Percentiles rank a stretch among this genome's conserved stretches.
phyloP scores from a whole-genome alignment of 2,113 vertebrate species.

The Cynopterus brachyotis region DNA sequence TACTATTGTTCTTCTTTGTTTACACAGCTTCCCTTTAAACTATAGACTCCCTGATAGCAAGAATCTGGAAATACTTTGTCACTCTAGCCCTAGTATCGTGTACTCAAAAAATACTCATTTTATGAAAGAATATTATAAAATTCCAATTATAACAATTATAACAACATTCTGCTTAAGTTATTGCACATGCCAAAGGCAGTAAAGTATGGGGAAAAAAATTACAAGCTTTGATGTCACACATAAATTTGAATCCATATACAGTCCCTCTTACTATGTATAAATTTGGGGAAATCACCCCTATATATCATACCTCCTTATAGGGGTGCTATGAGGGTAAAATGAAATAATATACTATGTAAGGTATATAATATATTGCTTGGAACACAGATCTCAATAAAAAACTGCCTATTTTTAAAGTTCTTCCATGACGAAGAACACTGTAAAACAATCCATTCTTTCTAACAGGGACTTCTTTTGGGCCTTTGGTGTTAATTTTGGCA shows the following conservation, averaged over 20 bases:
- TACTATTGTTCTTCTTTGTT: not conserved
- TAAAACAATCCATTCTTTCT: not conserved
- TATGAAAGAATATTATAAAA: slow-evolving; percentile 8
- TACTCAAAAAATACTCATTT: not conserved
- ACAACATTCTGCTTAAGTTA: not conserved
- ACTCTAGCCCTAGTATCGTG: not conserved
- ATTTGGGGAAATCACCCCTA: not conserved
- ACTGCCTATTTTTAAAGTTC: not conserved
- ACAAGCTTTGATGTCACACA: not conserved
- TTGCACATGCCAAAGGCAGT: not conserved
- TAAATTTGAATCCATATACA: not conserved
- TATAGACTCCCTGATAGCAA: not conserved
- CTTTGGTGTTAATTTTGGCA: not conserved
- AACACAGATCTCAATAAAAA: not conserved
- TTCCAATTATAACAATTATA: not conserved
- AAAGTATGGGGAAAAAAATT: not conserved
- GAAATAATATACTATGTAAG: not conserved
- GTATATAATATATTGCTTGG: not conserved
- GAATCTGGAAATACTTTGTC: slow-evolving; percentile 25
- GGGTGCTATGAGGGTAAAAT: not conserved
- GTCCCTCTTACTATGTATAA: not conserved
- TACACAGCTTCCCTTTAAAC: not conserved
- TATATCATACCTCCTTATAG: not conserved
- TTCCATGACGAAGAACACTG: not conserved
- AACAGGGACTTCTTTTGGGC: not conserved